Base-by-base conservation (phyloP, 2,113 vertebrate species). In the Colaptes auratus region DNA sequence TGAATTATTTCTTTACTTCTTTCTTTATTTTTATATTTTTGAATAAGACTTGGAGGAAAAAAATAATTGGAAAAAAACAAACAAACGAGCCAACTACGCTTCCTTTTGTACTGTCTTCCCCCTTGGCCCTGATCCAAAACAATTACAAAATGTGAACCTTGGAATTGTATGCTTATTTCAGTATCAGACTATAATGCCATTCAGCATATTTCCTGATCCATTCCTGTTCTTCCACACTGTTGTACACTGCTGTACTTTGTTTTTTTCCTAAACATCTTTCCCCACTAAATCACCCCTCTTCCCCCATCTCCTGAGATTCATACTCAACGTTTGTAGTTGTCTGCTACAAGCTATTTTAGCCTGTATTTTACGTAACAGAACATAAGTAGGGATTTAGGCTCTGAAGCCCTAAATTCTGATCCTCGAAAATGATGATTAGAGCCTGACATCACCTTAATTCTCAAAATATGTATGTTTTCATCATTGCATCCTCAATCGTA, bases 361-460 rank as follows among this genome's bases (percentile, higher is more conserved):
- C 70, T 78, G 28, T 93, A 67, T 93, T 95, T 96, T 95, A 96
- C 3, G 18, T 96, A 94, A 96, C 93, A 81, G 85, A 80, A 7
- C 31, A n/a, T 91, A 95, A 96, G 86, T 88, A 95, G 79, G 96
- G 92, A 94, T 96, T 96, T 95, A 91, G 84, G 65, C 88, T 91
- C 93, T 93, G 69, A 77, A 86, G 86, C 71, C 61, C 92, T 94
- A 66, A 86, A 83, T 93, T 96, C 82, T 80, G 36, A 86, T 94
- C 82, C 69, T 91, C 24, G 74, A 27, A 96, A 95, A 83, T 67
- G 30, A 73, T 94, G 46, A 92, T 91, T 86, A 91, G 73, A 86
- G 76, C 60, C 42, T 91, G 82, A 86, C 48, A 42, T 88, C 85
- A 91, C 35, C 27, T 60, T 86, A 66, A 93, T 59, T 94, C 63